phyloP scores from a whole-genome alignment of 1,140 invertebrate species.

The Rhyzopertha dominica region DNA sequence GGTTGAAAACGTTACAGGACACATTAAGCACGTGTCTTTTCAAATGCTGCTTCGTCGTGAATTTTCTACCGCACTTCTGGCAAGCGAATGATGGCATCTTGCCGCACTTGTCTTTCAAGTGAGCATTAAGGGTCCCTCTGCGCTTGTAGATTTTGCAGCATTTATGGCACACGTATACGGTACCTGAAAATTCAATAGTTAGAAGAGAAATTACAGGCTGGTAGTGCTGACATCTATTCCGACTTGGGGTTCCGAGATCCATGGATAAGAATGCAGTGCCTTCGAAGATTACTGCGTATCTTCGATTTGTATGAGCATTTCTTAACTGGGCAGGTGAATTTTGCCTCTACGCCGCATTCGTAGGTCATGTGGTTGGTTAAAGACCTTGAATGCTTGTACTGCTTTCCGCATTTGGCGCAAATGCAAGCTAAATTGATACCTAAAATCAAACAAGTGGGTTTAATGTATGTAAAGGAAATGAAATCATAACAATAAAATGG shows the following conservation, averaged over 20 bases:
- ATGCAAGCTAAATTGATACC: too few relatives aligned
- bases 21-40: too few relatives aligned
- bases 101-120: conserved; percentile 54
- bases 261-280: too few relatives aligned
- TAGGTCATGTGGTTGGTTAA: conserved; percentile 5
- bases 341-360: background rate
- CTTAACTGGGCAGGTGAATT: conserved; percentile 6
- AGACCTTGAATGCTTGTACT: conserved; percentile 6
- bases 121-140: conserved; percentile 49
- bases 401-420: conserved; percentile 3
- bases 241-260: too few relatives aligned
- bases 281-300: conserved; percentile 5
- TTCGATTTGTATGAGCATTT: conserved; percentile 10
- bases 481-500: too few relatives aligned
- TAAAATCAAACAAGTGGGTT: too few relatives aligned
- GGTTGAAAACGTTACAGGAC: too few relatives aligned
- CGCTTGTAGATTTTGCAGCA: conserved; percentile 36
- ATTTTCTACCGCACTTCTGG: conserved; percentile 54
- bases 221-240: too few relatives aligned
- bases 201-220: too few relatives aligned
- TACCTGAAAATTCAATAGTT: too few relatives aligned
- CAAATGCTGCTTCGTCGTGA: conserved; percentile 51
- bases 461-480: too few relatives aligned
- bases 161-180: too few relatives aligned
- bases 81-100: conserved; percentile 41